Base-by-base conservation (phyloP, 2,888 invertebrate species). In the Smittia aterrima region DNA sequence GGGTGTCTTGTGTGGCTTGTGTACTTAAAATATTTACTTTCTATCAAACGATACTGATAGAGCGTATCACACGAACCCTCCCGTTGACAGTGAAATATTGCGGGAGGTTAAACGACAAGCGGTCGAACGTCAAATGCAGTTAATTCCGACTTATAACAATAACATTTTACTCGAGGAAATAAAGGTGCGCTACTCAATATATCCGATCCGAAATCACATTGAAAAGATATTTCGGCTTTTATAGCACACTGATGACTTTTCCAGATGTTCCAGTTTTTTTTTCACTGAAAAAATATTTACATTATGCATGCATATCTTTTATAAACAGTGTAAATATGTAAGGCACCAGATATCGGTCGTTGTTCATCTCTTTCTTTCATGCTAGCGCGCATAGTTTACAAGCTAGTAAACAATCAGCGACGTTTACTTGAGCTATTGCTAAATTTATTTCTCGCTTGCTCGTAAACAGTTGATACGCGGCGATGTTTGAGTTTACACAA, bases 211-310 rank as follows among this genome's bases (percentile, higher is more conserved):
- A 68, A 68, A 68, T 40, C 24, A 22, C 24, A 58, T 58, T 20
- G 11, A 40, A 41, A 47, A 68, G 24, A n/a, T 66, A 22, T 66
- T 66, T 66, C 58, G 22, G 11, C 24, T 13, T 53, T 58, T 18
- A 58, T 58, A 47, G 47, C 16, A n/a, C 47, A 11, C 47, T 54
- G 72, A 72, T 72, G 72, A 40, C 58, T 72, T 72, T 72, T 62
- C 72, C 72, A 72, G 72, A 72, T 72, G 72, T 72, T 72, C 62
- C 53, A 72, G 27, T 13, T 25, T 53, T 54, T 53, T 54, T 22
- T 72, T 20, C 38, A 62, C 18, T 24, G 27, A 22, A 62, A 13
- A 38, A 72, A 72, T 72, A 72, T 72, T 72, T 72, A 72, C 27
- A 24, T 72, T 72, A 62, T 40, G 58, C 40, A 72, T 40, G 62